Evolutionary conservation across 1,140 invertebrate genomes (phyloP), one percentile per base, ranked within the genome.

Genomic region (Penaeus vannamei): DNA sequence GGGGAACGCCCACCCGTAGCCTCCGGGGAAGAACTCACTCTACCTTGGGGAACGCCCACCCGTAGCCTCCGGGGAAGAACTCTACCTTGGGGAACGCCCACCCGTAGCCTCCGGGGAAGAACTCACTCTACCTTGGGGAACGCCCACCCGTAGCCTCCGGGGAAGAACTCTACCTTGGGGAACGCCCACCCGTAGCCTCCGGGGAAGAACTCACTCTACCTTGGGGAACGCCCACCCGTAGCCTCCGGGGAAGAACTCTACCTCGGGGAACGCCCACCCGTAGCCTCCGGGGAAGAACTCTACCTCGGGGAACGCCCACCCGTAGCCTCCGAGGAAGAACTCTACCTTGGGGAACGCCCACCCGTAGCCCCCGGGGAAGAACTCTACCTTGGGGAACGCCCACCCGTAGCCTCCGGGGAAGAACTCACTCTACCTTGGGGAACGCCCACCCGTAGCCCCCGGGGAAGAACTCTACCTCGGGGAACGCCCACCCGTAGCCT

Each of bases 361-460:
- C 19, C 77, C 90, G n/a, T 91, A 91, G n/a, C 90, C 87, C n/a
- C 90, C 90, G 22, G 90, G 90, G 32, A 91, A 91, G 53, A 91
- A 90, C 32, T 90, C 82, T n/a, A 90, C 87, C 0, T 59, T 61
- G 19, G 90, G n/a, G 62, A 91, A 91, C 7, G 84, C 87, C 90
- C 90, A 91, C 19, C 77, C 90, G n/a, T 91, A 91, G n/a, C 90
- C 87, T 36, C 90, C 90, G 22, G 90, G 90, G 32, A 91, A 91
- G 53, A 91, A 90, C 32, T 90, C 82, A n/a, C n/a, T n/a, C n/a
- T n/a, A n/a, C n/a, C n/a, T n/a, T n/a, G n/a, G n/a, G n/a, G 62
- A 91, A 91, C 7, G 84, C 87, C 90, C 90, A 91, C 19, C 77
- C 90, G n/a, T 91, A 91, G n/a, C 90, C 87, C n/a, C 90, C 90